phyloP scores from a whole-genome alignment of 2,797 vertebrate genomes.

The Sebastes aleutianus region DNA sequence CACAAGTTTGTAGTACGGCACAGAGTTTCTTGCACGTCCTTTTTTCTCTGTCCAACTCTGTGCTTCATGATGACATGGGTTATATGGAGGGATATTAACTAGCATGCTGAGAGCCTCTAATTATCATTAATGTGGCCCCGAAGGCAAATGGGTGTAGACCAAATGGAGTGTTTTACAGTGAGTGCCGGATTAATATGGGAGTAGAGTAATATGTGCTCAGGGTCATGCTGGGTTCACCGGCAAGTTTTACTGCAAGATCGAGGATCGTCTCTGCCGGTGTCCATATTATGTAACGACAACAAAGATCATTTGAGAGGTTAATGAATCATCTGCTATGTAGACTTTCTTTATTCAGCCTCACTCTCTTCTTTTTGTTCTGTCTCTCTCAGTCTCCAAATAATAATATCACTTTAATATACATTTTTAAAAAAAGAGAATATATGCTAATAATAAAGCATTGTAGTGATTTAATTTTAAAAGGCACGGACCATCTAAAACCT shows the following conservation, averaged over 20 bases:
- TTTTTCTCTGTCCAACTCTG: no score
- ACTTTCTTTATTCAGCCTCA: not conserved
- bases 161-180: conserved; percentile 66
- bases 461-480: not conserved
- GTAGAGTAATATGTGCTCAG: conserved; percentile 42
- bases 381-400: not conserved
- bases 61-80: conserved; percentile 37
- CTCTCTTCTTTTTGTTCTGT: not conserved
- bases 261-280: not conserved
- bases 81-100: conserved; percentile 61
- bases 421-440: not conserved
- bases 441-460: not conserved
- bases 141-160: conserved; percentile 63
- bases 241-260: conserved; percentile 23
- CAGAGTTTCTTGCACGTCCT: no score
- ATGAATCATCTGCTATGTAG: not conserved
- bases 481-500: not conserved
- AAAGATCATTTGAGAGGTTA: conserved; percentile 4
- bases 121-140: conserved; percentile 73
- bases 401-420: not conserved
- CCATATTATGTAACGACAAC: conserved; percentile 33
- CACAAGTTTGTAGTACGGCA: no score
- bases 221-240: conserved; percentile 63
- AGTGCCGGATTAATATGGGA: conserved; percentile 39
- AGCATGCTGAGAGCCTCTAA: conserved; percentile 64